phyloP scores from a whole-genome alignment of 2,888 invertebrate genomes.

The Parthenolecanium corni region DNA sequence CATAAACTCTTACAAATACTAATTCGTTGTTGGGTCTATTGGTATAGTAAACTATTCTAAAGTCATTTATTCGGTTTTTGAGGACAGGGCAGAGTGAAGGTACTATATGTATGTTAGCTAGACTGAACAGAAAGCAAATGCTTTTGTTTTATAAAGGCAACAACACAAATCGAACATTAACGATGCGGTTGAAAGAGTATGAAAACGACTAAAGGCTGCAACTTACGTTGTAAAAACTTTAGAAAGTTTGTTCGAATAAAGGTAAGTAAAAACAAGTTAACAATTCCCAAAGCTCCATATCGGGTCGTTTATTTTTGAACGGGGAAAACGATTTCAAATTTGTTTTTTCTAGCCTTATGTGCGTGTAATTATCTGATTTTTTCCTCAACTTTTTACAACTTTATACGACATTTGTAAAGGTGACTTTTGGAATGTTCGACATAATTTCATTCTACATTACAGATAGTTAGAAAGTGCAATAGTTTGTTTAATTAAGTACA shows the following conservation, averaged over 20 bases:
- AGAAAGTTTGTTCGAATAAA: conserved; percentile 11
- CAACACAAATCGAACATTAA: conserved; percentile 25
- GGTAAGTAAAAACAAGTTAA: conserved; percentile 23
- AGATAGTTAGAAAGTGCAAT: no score
- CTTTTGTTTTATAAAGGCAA: conserved; percentile 17
- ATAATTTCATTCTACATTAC: no score
- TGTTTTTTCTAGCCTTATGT: neutral
- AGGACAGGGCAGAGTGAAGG: no score
- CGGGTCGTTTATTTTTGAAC: conserved; percentile 6
- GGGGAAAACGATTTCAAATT: neutral
- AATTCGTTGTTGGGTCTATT: no score
- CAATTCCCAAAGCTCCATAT: conserved; percentile 17
- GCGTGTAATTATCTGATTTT: neutral
- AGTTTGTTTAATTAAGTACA: no score
- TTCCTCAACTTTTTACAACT: neutral
- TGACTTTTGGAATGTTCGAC: no score
- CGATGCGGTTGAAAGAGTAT: conserved; percentile 20
- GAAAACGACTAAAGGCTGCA: conserved; percentile 14
- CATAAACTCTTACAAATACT: no score
- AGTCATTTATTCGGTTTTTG: no score
- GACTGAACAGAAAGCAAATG: conserved; percentile 9
- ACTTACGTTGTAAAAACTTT: conserved; percentile 23
- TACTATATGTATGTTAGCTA: neutral
- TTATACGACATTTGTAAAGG: no score
- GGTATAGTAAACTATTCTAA: no score